These are phyloP conservation scores for Euura saliciscinereae DNA, from an alignment of 1,140 invertebrate genomes.

Conservation along the genomic window DNA sequence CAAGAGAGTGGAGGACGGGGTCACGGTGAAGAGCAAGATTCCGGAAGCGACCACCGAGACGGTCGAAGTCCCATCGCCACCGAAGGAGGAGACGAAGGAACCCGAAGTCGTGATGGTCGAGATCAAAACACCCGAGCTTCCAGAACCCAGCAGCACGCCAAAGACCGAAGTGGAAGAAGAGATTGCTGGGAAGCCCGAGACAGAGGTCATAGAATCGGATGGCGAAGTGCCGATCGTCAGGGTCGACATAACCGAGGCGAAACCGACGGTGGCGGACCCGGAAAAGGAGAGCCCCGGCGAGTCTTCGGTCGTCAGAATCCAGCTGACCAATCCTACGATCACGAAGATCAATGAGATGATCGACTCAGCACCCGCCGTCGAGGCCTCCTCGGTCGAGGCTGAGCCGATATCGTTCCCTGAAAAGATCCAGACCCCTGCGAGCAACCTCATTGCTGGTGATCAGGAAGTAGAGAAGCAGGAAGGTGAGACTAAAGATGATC, in stretches of 20 bases:
- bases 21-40: not conserved
- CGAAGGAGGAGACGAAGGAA: not conserved
- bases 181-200: not conserved
- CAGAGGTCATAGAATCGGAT: not conserved
- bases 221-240: constrained; percentile 31
- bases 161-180: not conserved
- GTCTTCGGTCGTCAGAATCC: constrained; percentile 45
- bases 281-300: constrained; percentile 21
- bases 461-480: constrained; percentile 2
- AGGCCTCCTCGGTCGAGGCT: constrained; percentile 19
- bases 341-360: constrained; percentile 40
- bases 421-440: constrained; percentile 32
- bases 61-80: not conserved
- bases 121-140: not conserved
- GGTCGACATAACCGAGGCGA: constrained; percentile 34
- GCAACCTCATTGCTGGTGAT: constrained; percentile 47
- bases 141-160: not conserved
- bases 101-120: not conserved
- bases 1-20: not conserved
- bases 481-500: not conserved
- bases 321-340: constrained; percentile 41
- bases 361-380: constrained; percentile 28
- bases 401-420: constrained; percentile 36
- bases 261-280: constrained; percentile 11
- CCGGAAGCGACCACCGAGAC: not conserved